These are phyloP conservation scores for Criorhina ranunculi DNA, from an alignment of 2,888 invertebrate species.

Conservation along the genomic window DNA sequence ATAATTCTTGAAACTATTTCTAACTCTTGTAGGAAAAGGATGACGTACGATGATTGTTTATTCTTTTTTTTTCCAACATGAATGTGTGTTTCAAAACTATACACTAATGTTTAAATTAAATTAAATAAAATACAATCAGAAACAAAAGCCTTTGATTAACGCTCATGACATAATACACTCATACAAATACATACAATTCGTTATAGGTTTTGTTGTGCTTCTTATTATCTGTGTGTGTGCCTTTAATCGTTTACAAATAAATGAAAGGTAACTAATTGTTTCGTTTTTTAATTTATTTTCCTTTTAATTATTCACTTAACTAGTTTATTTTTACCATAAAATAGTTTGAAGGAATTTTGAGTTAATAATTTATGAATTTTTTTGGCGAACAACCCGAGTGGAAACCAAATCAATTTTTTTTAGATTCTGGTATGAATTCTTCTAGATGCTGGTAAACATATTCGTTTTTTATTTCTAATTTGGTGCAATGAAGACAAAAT, in stretches of 20 bases:
- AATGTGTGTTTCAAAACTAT: conserved; percentile 1
- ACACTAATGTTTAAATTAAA: conserved; percentile 17
- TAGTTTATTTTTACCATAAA: conserved; percentile 24
- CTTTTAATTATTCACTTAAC: conserved; percentile 62
- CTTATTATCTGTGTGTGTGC: conserved; percentile 77
- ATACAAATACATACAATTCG: conserved; percentile 63
- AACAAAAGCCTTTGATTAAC: conserved; percentile 36
- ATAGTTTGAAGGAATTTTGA: conserved; percentile 46
- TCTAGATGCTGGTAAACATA: conserved; percentile 75
- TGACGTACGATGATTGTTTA: background rate
- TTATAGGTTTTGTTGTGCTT: conserved; percentile 77
- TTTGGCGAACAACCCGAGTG: conserved; percentile 89
- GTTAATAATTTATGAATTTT: conserved; percentile 44
- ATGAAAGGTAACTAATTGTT: conserved; percentile 72
- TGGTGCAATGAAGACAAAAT: conserved; percentile 69
- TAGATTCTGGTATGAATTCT: conserved; percentile 71
- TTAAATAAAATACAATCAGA: conserved; percentile 37
- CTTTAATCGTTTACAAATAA: conserved; percentile 74
- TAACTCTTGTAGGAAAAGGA: background rate
- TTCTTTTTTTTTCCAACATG: background rate
- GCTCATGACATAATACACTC: conserved; percentile 43
- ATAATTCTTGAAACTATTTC: too few species aligned
- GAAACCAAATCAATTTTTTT: conserved; percentile 90
- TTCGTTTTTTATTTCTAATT: conserved; percentile 61
- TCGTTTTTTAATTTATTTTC: conserved; percentile 72